Evolutionary conservation across 2,113 vertebrate genomes (phyloP).

Genomic region (Myrmecophaga tridactyla): DNA sequence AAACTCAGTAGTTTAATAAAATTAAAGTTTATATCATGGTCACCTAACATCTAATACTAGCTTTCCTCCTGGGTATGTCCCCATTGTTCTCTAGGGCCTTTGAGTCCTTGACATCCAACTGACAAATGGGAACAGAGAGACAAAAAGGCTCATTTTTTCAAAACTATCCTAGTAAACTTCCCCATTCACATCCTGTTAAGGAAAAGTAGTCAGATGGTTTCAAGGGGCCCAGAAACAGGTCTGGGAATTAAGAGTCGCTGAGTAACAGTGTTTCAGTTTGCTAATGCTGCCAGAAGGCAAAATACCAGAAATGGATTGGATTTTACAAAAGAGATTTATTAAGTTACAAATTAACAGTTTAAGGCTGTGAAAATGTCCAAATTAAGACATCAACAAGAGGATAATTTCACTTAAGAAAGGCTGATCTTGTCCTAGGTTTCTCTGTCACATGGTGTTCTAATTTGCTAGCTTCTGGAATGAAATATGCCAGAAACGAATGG

Average conservation of each 20-base stretch:
- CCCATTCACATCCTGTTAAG: background rate
- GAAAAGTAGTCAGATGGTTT: background rate
- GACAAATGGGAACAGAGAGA: background rate
- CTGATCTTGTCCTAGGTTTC: no score
- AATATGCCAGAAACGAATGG: no score
- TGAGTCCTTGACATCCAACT: background rate
- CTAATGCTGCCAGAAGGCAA: no score
- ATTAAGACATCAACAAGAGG: no score
- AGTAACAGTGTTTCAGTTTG: no score
- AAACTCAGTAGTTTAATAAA: background rate
- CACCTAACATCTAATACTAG: background rate
- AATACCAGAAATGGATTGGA: no score
- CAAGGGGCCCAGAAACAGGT: rapidly evolving
- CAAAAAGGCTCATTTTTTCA: background rate
- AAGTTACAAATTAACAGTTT: no score
- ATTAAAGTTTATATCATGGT: background rate
- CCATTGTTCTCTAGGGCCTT: background rate
- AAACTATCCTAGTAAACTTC: background rate
- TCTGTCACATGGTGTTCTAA: no score
- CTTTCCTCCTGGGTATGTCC: background rate
- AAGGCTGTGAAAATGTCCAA: no score
- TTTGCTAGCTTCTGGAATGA: no score
- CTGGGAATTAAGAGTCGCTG: background rate
- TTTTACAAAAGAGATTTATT: no score
- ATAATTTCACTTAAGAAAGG: no score